These are phyloP conservation scores for Dolichallabes microphthalmus DNA, from an alignment of 2,113 vertebrate genomes.

Conservation along the genomic window DNA sequence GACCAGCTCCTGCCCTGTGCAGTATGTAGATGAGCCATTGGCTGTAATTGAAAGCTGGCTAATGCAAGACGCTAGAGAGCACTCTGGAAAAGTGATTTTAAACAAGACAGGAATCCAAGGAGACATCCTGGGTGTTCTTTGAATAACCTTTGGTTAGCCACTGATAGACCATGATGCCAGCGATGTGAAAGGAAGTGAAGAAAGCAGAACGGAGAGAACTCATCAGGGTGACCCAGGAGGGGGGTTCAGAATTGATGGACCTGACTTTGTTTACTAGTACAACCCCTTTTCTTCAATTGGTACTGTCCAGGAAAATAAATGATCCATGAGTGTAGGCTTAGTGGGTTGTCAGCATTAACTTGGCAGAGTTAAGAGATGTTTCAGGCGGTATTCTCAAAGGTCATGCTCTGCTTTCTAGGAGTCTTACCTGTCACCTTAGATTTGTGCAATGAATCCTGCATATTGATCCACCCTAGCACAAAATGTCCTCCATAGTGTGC, in stretches of 20 bases:
- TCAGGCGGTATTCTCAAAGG: constrained; percentile 76
- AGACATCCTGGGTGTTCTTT: constrained; percentile 44
- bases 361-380: constrained; percentile 65
- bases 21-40: constrained; percentile 68
- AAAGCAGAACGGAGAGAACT: constrained; percentile 54
- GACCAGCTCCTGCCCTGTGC: constrained; percentile 55
- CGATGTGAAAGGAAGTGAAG: constrained; percentile 31
- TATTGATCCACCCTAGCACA: constrained; percentile 67
- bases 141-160: constrained; percentile 59
- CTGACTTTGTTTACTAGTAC: constrained; percentile 50
- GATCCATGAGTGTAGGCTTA: constrained; percentile 65
- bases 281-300: constrained; percentile 60
- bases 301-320: constrained; percentile 73
- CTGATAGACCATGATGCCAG: constrained; percentile 49
- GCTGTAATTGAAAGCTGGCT: constrained; percentile 60
- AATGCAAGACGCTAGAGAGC: constrained; percentile 46
- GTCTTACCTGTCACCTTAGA: constrained; percentile 68
- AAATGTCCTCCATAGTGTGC: constrained; percentile 59
- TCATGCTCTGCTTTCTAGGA: constrained; percentile 71
- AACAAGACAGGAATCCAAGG: constrained; percentile 41
- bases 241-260: constrained; percentile 59
- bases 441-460: constrained; percentile 67
- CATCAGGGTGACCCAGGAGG: constrained; percentile 51
- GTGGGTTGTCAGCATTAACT: constrained; percentile 70
- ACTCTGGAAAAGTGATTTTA: constrained; percentile 49